Evolutionary conservation across 2,113 vertebrate genomes (phyloP).

Genomic region (Pygathrix nemaeus): DNA sequence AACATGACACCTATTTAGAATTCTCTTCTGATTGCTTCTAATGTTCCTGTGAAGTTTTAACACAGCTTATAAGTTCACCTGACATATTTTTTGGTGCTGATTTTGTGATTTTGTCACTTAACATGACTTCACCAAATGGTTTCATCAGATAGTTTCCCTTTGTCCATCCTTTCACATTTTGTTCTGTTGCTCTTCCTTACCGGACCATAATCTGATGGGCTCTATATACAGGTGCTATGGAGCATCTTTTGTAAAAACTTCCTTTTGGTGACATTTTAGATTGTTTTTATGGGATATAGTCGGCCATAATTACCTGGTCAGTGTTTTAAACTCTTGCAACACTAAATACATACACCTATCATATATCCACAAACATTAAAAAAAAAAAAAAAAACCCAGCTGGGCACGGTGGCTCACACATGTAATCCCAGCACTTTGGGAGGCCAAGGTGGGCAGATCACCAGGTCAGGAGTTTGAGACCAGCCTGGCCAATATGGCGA

Average conservation of each 20-base stretch:
- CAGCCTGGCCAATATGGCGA: too few relatives aligned
- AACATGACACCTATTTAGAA: neutral
- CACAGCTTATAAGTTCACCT: neutral
- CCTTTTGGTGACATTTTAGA: neutral
- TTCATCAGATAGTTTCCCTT: neutral
- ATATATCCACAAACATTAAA: too few relatives aligned
- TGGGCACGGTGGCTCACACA: too few relatives aligned
- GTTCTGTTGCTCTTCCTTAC: neutral
- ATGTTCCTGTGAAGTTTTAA: neutral
- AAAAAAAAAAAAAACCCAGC: too few relatives aligned
- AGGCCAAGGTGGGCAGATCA: too few relatives aligned
- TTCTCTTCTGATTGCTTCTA: slow-evolving; percentile 22
- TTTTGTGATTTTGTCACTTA: slow-evolving; percentile 32
- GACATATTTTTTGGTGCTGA: neutral
- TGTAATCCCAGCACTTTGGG: too few relatives aligned
- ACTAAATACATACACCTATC: too few relatives aligned
- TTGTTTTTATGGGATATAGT: neutral
- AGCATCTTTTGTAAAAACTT: neutral
- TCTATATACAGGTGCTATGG: neutral
- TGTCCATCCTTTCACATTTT: neutral
- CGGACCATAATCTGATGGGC: neutral
- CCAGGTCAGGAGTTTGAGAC: too few relatives aligned
- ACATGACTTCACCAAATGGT: neutral
- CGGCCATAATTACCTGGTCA: neutral
- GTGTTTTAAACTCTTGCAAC: neutral